Percentiles rank a stretch among this genome's conserved stretches.
phyloP scores from a whole-genome alignment of 1,140 invertebrate genomes.

The Drosophila navojoa region DNA sequence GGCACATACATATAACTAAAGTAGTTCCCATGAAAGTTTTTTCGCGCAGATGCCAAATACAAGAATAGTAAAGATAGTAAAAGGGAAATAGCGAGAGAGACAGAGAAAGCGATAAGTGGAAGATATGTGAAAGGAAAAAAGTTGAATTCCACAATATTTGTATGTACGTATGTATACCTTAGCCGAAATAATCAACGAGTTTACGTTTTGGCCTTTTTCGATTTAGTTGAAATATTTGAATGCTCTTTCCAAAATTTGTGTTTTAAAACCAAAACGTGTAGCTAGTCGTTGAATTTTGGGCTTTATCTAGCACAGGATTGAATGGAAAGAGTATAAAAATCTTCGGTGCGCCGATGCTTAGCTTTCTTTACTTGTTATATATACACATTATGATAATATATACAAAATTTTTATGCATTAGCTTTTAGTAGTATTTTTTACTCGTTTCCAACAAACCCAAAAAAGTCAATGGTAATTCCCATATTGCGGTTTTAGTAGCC shows the following conservation, averaged over 20 bases:
- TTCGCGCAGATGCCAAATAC: conserved; percentile 59
- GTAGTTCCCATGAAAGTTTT: conserved; percentile 59
- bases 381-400: conserved; percentile 26
- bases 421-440: conserved; percentile 34
- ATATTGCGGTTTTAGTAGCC: conserved; percentile 47
- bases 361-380: conserved; percentile 54
- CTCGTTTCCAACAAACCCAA: conserved; percentile 20
- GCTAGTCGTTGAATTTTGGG: conserved; percentile 20
- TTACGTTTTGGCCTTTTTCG: conserved; percentile 46
- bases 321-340: conserved; percentile 24
- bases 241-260: conserved; percentile 44
- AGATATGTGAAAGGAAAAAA: conserved; percentile 20
- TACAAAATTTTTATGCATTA: conserved; percentile 21
- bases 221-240: conserved; percentile 49
- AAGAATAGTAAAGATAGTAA: conserved; percentile 5
- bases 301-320: background rate
- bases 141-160: conserved; percentile 26
- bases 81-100: background rate
- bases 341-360: conserved; percentile 45
- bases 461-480: background rate
- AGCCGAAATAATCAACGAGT: conserved; percentile 40
- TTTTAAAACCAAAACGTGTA: background rate
- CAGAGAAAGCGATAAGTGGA: background rate
- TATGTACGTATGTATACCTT: conserved; percentile 15
- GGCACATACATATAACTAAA: conserved; percentile 54